A percentile compares a stretch with the other conserved stretches of the same genome.
Evolutionary conservation across 2,797 vertebrate species (phyloP).

Genomic region (Streptopelia turtur): DNA sequence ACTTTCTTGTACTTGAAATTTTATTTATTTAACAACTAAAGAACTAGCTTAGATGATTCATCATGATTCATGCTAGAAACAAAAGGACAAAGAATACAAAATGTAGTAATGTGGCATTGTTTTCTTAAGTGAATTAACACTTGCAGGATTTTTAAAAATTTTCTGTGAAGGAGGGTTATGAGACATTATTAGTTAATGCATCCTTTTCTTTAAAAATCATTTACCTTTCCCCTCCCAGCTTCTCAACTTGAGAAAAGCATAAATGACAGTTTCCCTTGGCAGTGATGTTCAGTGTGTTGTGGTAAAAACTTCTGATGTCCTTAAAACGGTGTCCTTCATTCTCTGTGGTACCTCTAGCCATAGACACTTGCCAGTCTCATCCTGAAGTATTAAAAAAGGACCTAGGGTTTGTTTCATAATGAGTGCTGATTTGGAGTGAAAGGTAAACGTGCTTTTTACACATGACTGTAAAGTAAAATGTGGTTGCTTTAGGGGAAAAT

Average conservation of each 20-base stretch:
- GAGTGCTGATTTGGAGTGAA: neutral
- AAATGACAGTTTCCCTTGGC: slow-evolving; percentile 26
- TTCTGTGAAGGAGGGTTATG: neutral
- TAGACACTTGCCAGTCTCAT: neutral
- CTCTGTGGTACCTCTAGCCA: neutral
- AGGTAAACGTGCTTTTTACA: neutral
- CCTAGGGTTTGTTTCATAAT: neutral
- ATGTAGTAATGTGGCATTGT: slow-evolving; percentile 8
- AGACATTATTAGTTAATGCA: slow-evolving; percentile 36
- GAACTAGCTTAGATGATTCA: slow-evolving; percentile 61
- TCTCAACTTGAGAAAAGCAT: neutral
- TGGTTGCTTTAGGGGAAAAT: neutral
- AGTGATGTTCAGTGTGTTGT: neutral
- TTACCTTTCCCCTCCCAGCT: slow-evolving; percentile 26
- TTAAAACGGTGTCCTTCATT: neutral
- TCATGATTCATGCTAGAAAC: slow-evolving; percentile 56
- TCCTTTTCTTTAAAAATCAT: neutral
- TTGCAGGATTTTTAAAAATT: slow-evolving; percentile 13
- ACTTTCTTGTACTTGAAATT: slow-evolving; percentile 22
- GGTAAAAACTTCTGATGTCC: slow-evolving; percentile 23
- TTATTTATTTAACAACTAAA: slow-evolving; percentile 70
- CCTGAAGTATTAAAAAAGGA: neutral
- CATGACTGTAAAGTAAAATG: neutral
- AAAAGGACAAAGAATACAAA: slow-evolving; percentile 41
- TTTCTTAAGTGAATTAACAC: slow-evolving; percentile 26